These are phyloP conservation scores for Trypoxylus dichotomus DNA, from an alignment of 1,140 invertebrate genomes.

Conservation along the genomic window DNA sequence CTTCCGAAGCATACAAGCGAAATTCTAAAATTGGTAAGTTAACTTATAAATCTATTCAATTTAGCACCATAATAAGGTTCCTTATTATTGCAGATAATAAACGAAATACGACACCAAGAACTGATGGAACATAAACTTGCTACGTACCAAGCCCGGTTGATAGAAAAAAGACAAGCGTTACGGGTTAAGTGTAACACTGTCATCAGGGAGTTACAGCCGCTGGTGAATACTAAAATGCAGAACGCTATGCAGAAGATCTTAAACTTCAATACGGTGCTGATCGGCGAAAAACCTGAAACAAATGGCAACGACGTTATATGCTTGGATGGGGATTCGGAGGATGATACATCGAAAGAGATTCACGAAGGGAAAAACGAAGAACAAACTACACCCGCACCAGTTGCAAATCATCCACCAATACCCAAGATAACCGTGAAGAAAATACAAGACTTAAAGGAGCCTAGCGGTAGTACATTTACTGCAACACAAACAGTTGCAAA, in stretches of 20 bases:
- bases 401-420: background rate
- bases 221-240: background rate
- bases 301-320: background rate
- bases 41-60: background rate
- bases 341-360: background rate
- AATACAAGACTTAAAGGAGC: conserved; percentile 11
- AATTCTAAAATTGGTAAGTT: background rate
- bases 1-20: background rate
- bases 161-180: background rate
- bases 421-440: background rate
- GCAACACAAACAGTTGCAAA: background rate
- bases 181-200: background rate
- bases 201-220: background rate
- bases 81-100: background rate
- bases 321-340: background rate
- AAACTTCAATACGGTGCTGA: background rate
- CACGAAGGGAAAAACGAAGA: background rate
- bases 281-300: background rate
- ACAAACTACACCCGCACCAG: background rate
- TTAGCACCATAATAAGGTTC: background rate
- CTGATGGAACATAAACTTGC: background rate
- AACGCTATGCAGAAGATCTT: conserved; percentile 3
- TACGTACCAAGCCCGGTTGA: background rate
- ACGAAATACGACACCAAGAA: background rate
- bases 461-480: background rate